phyloP scores from a whole-genome alignment of 53 echinoderm and acorn worm species.

The Crossaster papposus region DNA sequence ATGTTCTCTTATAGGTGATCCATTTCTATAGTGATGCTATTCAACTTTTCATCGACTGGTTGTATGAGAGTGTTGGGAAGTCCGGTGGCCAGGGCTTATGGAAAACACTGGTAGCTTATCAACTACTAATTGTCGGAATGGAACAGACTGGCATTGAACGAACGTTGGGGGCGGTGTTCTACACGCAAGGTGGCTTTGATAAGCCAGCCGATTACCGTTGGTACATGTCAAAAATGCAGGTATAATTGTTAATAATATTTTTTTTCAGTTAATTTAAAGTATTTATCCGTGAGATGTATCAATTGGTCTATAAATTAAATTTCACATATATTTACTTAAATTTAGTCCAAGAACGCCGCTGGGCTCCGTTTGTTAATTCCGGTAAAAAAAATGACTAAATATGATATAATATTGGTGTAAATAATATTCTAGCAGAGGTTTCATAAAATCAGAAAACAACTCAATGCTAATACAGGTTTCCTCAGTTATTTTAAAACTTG shows the following conservation, averaged over 20 bases:
- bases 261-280: too few species aligned
- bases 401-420: too few species aligned
- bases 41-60: slow-evolving; percentile 85
- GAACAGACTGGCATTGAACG: slow-evolving; percentile 94
- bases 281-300: too few species aligned
- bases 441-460: too few species aligned
- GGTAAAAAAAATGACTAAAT: too few species aligned
- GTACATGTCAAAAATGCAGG: slow-evolving; percentile 90
- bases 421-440: too few species aligned
- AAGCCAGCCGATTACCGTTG: slow-evolving; percentile 77
- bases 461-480: too few species aligned
- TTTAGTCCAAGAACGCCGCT: too few species aligned
- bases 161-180: slow-evolving; percentile 91
- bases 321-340: too few species aligned
- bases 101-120: slow-evolving; percentile 90
- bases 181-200: slow-evolving; percentile 84
- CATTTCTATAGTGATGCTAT: slow-evolving; percentile 84
- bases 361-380: too few species aligned
- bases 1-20: slow-evolving; percentile 60
- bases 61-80: slow-evolving; percentile 84
- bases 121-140: slow-evolving; percentile 90
- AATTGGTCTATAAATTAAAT: too few species aligned
- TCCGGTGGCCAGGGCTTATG: slow-evolving; percentile 87
- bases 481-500: too few species aligned
- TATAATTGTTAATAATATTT: neutral